These are phyloP conservation scores for Leptinotarsa lineolata DNA, from an alignment of 1,140 invertebrate genomes.

Conservation along the genomic window DNA sequence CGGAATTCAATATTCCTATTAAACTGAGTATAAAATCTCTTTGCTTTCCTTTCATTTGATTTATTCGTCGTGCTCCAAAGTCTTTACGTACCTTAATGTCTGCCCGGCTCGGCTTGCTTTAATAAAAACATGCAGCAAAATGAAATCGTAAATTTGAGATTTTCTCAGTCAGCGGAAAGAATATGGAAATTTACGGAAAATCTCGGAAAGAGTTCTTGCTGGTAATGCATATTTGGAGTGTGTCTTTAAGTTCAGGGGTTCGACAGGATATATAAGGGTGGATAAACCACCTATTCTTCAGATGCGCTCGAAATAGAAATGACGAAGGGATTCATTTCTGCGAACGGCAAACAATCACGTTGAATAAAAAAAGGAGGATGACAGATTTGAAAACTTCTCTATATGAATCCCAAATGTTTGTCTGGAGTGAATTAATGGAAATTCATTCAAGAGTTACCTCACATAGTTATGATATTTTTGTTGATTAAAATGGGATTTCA, in stretches of 20 bases:
- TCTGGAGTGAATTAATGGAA: too few species aligned
- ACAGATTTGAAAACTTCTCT: too few species aligned
- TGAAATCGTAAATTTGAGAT: constrained; percentile 26
- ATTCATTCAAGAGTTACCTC: too few species aligned
- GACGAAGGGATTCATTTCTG: too few species aligned
- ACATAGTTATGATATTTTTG: too few species aligned
- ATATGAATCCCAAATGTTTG: too few species aligned
- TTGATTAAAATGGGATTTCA: too few species aligned
- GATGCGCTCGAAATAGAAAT: too few species aligned
- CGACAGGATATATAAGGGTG: background rate
- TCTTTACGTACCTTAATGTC: constrained; percentile 25
- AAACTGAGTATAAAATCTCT: constrained; percentile 30
- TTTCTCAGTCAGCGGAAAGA: constrained; percentile 24
- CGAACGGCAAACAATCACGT: too few species aligned
- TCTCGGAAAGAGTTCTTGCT: constrained; percentile 12
- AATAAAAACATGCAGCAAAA: constrained; percentile 22
- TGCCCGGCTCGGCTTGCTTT: constrained; percentile 15
- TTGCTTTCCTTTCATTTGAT: constrained; percentile 28
- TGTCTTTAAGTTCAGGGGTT: constrained; percentile 8
- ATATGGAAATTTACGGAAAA: constrained; percentile 18
- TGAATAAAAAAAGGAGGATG: too few species aligned
- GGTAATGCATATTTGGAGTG: constrained; percentile 17
- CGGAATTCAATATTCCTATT: constrained; percentile 25
- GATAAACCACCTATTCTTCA: too few species aligned
- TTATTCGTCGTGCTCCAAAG: constrained; percentile 24